Base-by-base conservation (phyloP, 2,797 vertebrate species). In the Manis crassicaudata region DNA sequence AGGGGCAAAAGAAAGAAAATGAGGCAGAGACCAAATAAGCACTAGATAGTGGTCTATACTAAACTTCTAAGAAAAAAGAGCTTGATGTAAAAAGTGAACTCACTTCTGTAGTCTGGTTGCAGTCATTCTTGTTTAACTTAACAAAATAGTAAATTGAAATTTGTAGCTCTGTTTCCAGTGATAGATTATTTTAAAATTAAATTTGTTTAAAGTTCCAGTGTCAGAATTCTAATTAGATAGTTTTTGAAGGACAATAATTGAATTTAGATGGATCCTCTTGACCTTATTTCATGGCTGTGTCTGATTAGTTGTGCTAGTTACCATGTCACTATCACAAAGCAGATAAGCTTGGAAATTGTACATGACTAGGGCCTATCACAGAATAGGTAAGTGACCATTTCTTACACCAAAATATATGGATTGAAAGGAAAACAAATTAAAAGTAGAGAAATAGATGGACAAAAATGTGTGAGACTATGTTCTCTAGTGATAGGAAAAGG, bases 1-100 rank as follows among this genome's bases (percentile, higher is more conserved):
- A 75, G 58, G 25, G 35, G 90, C 23, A 92, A 92, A 97, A 50
- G 14, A 90, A 86, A 35, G 40, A 52, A 88, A 94, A 75, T 37
- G n/a, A 76, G 32, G 92, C 52, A 12, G 67, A 75, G 72, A 40
- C 43, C 43, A 73, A 87, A 72, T 93, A 56, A 82, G 62, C 20
- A 56, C 21, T 35, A 37, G 6, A 17, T 27, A 58, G 80, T 72
- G 16, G n/a, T 87, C 32, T 81, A 7, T 65, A 50, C 5, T 46
- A 58, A 79, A 32, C 29, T 75, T 79, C 77, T 62, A 90, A 90
- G 90, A 60, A 79, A 93, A 72, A 83, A n/a, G 21, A 43, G 7
- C 7, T 50, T 82, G 40, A 12, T 88, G 9, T 70, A 35, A 87
- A 94, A 82, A 27, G 23, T 79, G 68, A 93, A 67, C 10, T 56